Evolutionary conservation across 1,140 invertebrate species (phyloP).

Genomic region (Brachionus rotundiformis): DNA sequence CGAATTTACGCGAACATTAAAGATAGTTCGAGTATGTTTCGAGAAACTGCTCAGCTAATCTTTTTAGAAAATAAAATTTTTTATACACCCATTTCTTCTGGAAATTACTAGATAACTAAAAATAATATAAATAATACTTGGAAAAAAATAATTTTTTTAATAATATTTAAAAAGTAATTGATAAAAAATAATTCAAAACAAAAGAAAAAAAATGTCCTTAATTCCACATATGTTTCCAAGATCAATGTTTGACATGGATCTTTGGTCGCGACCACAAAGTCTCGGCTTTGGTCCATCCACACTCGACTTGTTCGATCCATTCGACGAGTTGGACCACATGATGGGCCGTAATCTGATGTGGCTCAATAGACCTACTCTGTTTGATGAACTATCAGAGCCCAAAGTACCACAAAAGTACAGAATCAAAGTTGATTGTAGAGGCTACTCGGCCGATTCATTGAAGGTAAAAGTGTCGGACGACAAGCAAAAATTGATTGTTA

Average conservation of each 20-base stretch:
- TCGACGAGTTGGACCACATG: not conserved
- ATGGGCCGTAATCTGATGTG: not conserved
- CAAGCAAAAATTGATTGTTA: conserved; percentile 15
- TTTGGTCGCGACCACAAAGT: not conserved
- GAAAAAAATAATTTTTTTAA: not conserved
- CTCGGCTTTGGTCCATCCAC: conserved; percentile 17
- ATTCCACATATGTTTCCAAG: conserved; percentile 2
- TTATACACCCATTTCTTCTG: not conserved
- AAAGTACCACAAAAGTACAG: not conserved
- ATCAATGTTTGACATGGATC: conserved; percentile 50
- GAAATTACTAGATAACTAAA: not conserved
- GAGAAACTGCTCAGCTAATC: not conserved
- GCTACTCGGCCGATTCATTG: not conserved
- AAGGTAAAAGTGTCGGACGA: not conserved
- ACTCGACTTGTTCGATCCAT: not conserved
- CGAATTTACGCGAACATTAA: not conserved
- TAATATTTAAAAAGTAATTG: not conserved
- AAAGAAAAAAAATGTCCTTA: conserved; percentile 12
- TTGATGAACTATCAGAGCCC: not conserved
- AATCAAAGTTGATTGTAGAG: conserved; percentile 6
- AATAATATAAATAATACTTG: not conserved
- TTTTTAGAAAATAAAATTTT: not conserved
- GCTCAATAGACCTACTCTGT: not conserved
- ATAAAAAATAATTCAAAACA: not conserved
- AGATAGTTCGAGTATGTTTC: not conserved